phyloP scores from a whole-genome alignment of 2,888 invertebrate genomes.

The Athripsodes cinereus region DNA sequence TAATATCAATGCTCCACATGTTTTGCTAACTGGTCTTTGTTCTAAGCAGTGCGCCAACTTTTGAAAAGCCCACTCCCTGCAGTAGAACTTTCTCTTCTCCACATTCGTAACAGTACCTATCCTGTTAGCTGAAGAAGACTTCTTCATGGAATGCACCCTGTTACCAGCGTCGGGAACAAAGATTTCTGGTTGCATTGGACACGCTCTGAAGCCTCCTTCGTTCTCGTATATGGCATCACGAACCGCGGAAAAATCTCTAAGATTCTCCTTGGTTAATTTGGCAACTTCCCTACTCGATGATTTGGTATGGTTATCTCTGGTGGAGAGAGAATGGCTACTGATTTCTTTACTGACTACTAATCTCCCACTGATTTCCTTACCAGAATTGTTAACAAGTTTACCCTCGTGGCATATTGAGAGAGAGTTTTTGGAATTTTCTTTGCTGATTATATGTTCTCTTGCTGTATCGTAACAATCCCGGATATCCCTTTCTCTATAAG shows the following conservation, averaged over 20 bases:
- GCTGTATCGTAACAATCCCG: conserved; percentile 31
- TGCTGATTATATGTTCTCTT: conserved; percentile 10
- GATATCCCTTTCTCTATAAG: conserved; percentile 34
- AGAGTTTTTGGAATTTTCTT: conserved; percentile 14
- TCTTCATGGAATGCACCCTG: conserved; percentile 36
- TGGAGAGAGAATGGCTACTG: conserved; percentile 12
- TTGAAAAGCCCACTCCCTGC: conserved; percentile 94
- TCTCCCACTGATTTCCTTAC: not conserved
- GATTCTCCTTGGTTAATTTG: conserved; percentile 11
- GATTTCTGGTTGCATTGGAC: conserved; percentile 18
- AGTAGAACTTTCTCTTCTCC: conserved; percentile 74
- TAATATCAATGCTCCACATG: conserved; percentile 82
- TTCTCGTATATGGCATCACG: conserved; percentile 26
- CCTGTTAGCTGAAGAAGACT: conserved; percentile 42
- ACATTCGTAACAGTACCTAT: conserved; percentile 37
- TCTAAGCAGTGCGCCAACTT: conserved; percentile 90
- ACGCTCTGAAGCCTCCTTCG: conserved; percentile 22
- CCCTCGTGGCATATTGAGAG: conserved; percentile 6
- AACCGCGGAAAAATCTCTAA: conserved; percentile 19
- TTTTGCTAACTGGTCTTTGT: conserved; percentile 76
- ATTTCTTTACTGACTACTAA: conserved; percentile 6
- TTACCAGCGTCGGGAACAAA: conserved; percentile 22
- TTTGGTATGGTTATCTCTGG: not conserved
- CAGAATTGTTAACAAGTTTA: not conserved
- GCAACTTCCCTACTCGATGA: not conserved